Evolutionary conservation across 1,140 invertebrate species (phyloP).

Genomic region (Scylla paramamosain): DNA sequence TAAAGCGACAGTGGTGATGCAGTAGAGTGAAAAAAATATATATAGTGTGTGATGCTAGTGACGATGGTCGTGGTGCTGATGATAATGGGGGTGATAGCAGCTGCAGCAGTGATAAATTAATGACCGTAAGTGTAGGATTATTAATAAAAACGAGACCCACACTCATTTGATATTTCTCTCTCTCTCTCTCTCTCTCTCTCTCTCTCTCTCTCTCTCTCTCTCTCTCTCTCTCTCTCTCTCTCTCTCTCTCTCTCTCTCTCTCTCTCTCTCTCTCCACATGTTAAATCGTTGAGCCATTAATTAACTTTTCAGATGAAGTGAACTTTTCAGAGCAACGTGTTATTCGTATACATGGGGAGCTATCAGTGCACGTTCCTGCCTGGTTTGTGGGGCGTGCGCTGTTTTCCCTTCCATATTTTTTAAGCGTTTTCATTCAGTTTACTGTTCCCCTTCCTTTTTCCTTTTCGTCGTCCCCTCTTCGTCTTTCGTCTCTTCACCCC

Average conservation of each 20-base stretch:
- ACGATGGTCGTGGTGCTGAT: background rate
- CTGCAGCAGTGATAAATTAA: background rate
- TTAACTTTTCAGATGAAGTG: background rate
- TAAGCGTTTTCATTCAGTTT: too few species aligned
- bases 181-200: too few species aligned
- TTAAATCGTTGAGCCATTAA: background rate
- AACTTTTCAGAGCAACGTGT: background rate
- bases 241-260: constrained; percentile 3
- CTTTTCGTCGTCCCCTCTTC: too few species aligned
- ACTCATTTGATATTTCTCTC: too few species aligned
- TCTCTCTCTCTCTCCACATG: background rate
- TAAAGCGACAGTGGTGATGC: background rate
- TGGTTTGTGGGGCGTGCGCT: too few species aligned
- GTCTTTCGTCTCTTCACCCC: too few species aligned
- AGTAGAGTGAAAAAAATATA: background rate
- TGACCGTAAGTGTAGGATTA: background rate
- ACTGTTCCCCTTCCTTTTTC: too few species aligned
- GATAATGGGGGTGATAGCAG: background rate
- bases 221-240: constrained; percentile 15
- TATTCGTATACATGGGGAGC: too few species aligned
- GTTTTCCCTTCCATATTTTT: too few species aligned
- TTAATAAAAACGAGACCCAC: background rate
- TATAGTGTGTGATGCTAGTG: too few species aligned
- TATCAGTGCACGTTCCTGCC: too few species aligned
- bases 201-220: background rate